A percentile compares a stretch with the other conserved stretches of the same genome.
These are phyloP conservation scores for rat (Rattus norvegicus) DNA, from an alignment of 2,113 vertebrate genomes.

Conservation along the genomic window GRCr8 NC_086036.1:15168501-15169000, in stretches of 20 bases:
- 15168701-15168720: background rate
- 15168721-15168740: background rate
- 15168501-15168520: background rate
- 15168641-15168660: background rate
- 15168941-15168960: conserved; percentile 16
- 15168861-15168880: conserved; percentile 21
- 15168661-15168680: background rate
- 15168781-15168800: background rate
- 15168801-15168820: conserved; percentile 35
- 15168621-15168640: background rate
- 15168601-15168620: background rate
- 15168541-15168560: background rate
- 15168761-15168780: background rate
- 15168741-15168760: background rate
- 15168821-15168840: background rate
- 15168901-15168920: conserved; percentile 51
- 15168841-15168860: conserved; percentile 31
- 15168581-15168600: background rate
- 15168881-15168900: background rate
- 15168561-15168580: background rate
- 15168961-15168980: background rate
- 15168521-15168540: background rate
- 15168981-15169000: background rate
- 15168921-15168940: background rate
- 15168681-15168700: background rate